Percentiles rank a stretch among this genome's conserved stretches.
Evolutionary conservation across 2,113 vertebrate species (phyloP).

Genomic region (Ascaphus truei): DNA sequence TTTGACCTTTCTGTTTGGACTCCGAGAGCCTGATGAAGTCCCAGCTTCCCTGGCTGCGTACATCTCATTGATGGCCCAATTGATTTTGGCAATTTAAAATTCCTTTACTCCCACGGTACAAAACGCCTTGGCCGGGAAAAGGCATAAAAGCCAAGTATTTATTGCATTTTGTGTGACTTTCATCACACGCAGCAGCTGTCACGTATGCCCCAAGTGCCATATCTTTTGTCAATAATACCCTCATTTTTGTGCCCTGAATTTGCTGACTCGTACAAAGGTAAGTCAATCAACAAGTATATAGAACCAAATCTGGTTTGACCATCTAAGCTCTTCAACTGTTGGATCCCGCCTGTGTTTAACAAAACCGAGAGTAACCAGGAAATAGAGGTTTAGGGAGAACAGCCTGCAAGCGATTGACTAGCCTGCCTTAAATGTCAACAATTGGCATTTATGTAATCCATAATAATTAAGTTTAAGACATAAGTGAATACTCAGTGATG

Average conservation of each 20-base stretch:
- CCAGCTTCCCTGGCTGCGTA: background rate
- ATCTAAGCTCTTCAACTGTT: no score
- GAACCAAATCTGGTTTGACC: background rate
- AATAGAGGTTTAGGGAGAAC: no score
- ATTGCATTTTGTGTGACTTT: background rate
- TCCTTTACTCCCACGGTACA: constrained; percentile 6
- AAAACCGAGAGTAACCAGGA: no score
- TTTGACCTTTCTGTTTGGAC: background rate
- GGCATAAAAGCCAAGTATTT: background rate
- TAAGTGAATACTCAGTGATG: no score
- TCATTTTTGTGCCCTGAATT: background rate
- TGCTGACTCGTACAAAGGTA: background rate
- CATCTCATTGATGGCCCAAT: background rate
- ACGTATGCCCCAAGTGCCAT: background rate
- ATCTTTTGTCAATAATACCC: background rate
- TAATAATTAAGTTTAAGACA: no score
- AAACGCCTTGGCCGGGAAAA: background rate
- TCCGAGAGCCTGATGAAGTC: background rate
- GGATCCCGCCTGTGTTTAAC: no score
- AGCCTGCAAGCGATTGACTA: no score
- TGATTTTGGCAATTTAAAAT: constrained; percentile 15
- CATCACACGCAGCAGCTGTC: background rate
- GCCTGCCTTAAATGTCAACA: no score
- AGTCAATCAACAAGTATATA: no score
- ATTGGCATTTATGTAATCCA: no score